Evolutionary conservation across 2,888 invertebrate genomes (phyloP).

Genomic region (Cephus sareptanus): DNA sequence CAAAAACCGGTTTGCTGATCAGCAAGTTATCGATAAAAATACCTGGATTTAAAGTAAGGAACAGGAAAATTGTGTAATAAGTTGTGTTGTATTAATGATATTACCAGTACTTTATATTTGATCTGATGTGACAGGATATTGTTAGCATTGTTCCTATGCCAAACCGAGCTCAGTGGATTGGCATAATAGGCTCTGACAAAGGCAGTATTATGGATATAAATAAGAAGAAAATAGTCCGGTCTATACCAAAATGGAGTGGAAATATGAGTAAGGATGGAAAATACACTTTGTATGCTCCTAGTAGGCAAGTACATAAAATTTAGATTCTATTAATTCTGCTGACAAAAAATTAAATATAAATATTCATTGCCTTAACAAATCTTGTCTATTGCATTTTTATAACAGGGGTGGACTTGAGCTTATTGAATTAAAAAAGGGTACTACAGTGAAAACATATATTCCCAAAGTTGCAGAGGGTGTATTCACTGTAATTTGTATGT

Average conservation of each 20-base stretch:
- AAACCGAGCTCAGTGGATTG: slow-evolving; percentile 86
- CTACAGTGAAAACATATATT: slow-evolving; percentile 89
- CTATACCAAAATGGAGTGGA: slow-evolving; percentile 93
- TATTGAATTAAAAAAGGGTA: slow-evolving; percentile 90
- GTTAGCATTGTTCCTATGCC: slow-evolving; percentile 82
- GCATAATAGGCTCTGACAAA: slow-evolving; percentile 90
- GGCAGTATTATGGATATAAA: slow-evolving; percentile 91
- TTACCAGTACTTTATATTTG: slow-evolving; percentile 39
- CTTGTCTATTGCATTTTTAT: slow-evolving; percentile 14
- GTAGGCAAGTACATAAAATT: slow-evolving; percentile 66
- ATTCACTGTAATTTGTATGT: slow-evolving; percentile 94
- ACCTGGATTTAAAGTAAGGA: slow-evolving; percentile 69
- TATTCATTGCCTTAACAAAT: background rate
- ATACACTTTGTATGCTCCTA: slow-evolving; percentile 91
- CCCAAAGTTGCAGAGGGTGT: slow-evolving; percentile 97
- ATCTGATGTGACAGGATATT: slow-evolving; percentile 73
- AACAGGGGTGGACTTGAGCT: slow-evolving; percentile 91
- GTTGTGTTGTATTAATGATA: background rate
- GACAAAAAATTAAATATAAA: background rate
- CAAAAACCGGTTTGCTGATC: slow-evolving; percentile 77
- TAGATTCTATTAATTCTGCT: slow-evolving; percentile 6
- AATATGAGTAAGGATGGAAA: slow-evolving; percentile 88
- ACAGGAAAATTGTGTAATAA: background rate
- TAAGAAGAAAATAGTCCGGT: slow-evolving; percentile 86
- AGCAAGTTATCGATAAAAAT: slow-evolving; percentile 69